Conservation (phyloP, 2,113 vertebrate genomes). For the Brienomyrus longianalis region DNA sequence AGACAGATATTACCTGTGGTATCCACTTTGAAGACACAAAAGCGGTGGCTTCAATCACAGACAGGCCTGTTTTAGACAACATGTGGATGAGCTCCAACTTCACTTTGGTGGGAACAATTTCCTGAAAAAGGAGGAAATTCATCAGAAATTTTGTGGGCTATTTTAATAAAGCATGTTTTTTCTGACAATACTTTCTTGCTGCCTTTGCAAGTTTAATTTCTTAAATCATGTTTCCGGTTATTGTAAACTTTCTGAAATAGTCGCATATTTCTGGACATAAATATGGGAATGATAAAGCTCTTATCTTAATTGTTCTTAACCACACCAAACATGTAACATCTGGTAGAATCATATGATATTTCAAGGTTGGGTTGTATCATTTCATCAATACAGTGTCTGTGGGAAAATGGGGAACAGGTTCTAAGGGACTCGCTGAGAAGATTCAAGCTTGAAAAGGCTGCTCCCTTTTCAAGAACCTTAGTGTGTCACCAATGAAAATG, state of each 20-base stretch:
- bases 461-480: conserved; percentile 7
- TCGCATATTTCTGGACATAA: background rate
- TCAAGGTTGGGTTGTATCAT: conserved; percentile 32
- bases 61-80: conserved; percentile 81
- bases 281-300: conserved; percentile 39
- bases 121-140: conserved; percentile 54
- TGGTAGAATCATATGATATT: conserved; percentile 46
- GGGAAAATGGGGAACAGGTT: conserved; percentile 54
- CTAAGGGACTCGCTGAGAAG: conserved; percentile 35
- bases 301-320: conserved; percentile 14
- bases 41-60: conserved; percentile 87
- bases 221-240: background rate
- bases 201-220: background rate
- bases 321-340: conserved; percentile 31
- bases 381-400: conserved; percentile 35
- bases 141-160: background rate
- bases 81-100: conserved; percentile 88
- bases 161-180: conserved; percentile 3
- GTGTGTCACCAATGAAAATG: background rate
- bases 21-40: conserved; percentile 95
- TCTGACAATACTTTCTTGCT: conserved; percentile 11
- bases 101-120: conserved; percentile 76
- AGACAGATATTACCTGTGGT: conserved; percentile 75
- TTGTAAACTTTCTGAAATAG: background rate
- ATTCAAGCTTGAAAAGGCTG: background rate